A percentile compares a stretch with the other conserved stretches of the same genome.
Evolutionary conservation across 2,888 invertebrate species (phyloP).

Genomic region (Nebria brevicollis): DNA sequence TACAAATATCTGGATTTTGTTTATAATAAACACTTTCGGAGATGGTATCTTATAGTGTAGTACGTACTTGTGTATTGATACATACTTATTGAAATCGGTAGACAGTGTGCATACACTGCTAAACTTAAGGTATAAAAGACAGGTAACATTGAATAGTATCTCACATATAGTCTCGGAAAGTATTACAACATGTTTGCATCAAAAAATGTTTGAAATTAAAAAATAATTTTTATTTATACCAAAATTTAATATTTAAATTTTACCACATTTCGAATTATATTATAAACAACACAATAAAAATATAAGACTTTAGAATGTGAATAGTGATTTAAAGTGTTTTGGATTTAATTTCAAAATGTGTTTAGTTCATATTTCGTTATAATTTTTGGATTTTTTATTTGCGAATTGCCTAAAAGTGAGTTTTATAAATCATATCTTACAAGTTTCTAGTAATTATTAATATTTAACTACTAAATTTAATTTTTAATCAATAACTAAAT

Average conservation of each 20-base stretch:
- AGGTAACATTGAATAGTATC: neutral
- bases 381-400: neutral
- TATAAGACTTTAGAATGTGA: neutral
- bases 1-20: neutral
- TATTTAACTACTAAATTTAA: too few relatives aligned
- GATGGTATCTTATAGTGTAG: neutral
- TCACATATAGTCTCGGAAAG: neutral
- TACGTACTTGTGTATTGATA: neutral
- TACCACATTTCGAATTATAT: neutral
- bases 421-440: neutral
- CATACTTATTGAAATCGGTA: neutral
- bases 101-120: neutral
- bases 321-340: neutral
- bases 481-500: too few relatives aligned
- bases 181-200: neutral
- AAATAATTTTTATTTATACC: neutral
- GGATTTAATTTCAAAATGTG: neutral
- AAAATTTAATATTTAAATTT: neutral
- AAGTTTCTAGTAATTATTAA: too few relatives aligned
- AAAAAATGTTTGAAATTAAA: neutral
- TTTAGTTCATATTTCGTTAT: neutral
- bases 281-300: neutral
- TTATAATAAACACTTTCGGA: neutral
- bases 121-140: neutral
- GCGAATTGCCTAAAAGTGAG: neutral